A percentile compares a stretch with the other conserved stretches of the same genome.
These are phyloP conservation scores for Drosophila biarmipes DNA, from an alignment of 1,140 invertebrate species.

Conservation along the genomic window DNA sequence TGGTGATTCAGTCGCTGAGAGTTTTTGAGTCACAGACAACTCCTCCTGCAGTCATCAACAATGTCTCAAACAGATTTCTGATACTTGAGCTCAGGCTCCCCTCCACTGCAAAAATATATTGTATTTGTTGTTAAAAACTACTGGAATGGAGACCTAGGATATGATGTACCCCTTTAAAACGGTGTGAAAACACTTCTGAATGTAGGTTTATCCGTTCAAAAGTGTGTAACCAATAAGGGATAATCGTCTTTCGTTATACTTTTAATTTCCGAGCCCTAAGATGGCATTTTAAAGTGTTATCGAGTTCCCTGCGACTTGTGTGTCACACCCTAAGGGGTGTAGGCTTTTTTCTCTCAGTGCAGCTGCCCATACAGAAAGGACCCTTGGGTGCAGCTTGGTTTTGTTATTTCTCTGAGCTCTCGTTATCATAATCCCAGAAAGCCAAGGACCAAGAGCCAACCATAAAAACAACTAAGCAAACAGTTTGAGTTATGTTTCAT, in stretches of 20 bases:
- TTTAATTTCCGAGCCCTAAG: too few species aligned
- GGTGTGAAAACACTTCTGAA: too few species aligned
- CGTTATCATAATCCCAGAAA: constrained; percentile 71
- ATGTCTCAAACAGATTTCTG: constrained; percentile 66
- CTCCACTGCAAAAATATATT: constrained; percentile 4
- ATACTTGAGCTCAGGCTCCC: constrained; percentile 45
- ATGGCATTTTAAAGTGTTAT: too few species aligned
- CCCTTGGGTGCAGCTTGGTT: constrained; percentile 59
- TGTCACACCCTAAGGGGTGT: too few species aligned
- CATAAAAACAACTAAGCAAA: constrained; percentile 64
- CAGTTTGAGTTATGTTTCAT: constrained; percentile 62
- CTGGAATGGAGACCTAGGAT: too few species aligned
- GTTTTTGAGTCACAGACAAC: constrained; percentile 43
- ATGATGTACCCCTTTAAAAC: too few species aligned
- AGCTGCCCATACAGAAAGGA: constrained; percentile 39
- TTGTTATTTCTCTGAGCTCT: constrained; percentile 43
- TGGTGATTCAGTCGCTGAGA: constrained; percentile 54
- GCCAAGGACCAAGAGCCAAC: constrained; percentile 57
- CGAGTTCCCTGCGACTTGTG: too few species aligned
- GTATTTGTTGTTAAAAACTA: too few species aligned
- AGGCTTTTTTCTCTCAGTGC: constrained; percentile 37
- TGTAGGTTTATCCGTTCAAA: too few species aligned
- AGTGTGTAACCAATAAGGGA: too few species aligned
- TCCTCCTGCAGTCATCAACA: constrained; percentile 50
- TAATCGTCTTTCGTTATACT: too few species aligned